These are phyloP conservation scores for Dendrophyllia cribrosa DNA, from an alignment of 64 coral and sea anemone species.

Conservation along the genomic window DNA sequence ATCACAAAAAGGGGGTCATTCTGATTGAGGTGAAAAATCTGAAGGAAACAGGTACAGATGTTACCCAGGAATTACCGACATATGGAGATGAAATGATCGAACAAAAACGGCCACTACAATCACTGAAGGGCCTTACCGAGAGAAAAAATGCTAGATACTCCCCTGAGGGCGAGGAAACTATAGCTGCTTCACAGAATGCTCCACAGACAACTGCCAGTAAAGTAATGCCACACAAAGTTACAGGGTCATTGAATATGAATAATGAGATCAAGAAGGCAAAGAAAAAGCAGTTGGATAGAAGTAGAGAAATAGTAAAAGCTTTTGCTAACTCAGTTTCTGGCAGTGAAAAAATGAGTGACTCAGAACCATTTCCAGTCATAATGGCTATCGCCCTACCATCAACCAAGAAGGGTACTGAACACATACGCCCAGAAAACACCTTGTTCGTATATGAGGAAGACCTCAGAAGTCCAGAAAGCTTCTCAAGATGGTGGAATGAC, in stretches of 20 bases:
- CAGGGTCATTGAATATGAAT: background rate
- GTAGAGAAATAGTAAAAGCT: background rate
- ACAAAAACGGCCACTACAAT: too few relatives aligned
- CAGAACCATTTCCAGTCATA: background rate
- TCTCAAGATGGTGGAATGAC: slow-evolving; percentile 49
- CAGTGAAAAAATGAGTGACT: slow-evolving; percentile 2
- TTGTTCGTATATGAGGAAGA: slow-evolving; percentile 55
- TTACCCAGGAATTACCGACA: background rate
- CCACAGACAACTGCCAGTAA: too few relatives aligned
- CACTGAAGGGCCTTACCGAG: too few relatives aligned
- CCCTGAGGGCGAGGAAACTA: too few relatives aligned
- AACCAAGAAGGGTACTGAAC: slow-evolving; percentile 21
- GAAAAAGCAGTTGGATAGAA: background rate
- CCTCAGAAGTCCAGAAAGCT: slow-evolving; percentile 1
- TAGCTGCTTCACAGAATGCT: too few relatives aligned
- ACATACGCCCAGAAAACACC: background rate
- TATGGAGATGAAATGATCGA: too few relatives aligned
- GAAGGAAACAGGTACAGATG: background rate
- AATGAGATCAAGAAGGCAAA: slow-evolving; percentile 7
- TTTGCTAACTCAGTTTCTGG: slow-evolving; percentile 8
- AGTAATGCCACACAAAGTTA: too few relatives aligned
- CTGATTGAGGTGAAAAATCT: slow-evolving; percentile 60
- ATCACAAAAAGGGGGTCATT: slow-evolving; percentile 57
- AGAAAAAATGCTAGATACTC: too few relatives aligned
- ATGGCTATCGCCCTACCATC: slow-evolving; percentile 50